Conservation (phyloP, 2,888 invertebrate species). For the Lissocephala sabroskyi region DNA sequence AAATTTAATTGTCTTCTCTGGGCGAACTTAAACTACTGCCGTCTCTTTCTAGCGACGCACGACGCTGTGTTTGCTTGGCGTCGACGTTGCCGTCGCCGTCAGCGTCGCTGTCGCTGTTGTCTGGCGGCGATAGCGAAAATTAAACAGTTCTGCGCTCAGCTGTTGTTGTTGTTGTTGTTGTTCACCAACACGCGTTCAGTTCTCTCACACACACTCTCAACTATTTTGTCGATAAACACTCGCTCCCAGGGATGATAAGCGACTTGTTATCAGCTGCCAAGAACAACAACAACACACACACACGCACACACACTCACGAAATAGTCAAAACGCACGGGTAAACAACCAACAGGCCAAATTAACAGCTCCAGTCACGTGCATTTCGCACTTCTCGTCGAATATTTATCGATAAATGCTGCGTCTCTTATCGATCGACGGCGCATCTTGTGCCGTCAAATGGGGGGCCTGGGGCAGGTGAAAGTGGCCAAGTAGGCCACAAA, state of each 20-base stretch:
- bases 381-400: not conserved
- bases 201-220: conserved; percentile 8
- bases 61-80: no score
- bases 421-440: no score
- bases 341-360: conserved; percentile 21
- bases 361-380: conserved; percentile 52
- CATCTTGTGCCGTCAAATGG: no score
- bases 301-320: not conserved
- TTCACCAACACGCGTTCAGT: conserved; percentile 1
- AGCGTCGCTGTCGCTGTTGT: conserved; percentile 3
- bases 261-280: conserved; percentile 34
- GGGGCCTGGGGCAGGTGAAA: no score
- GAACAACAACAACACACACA: not conserved
- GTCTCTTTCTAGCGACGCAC: no score
- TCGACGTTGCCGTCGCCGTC: no score
- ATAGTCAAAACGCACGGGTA: conserved; percentile 7
- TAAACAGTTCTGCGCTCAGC: conserved; percentile 1
- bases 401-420: no score
- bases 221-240: conserved; percentile 32
- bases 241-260: conserved; percentile 40
- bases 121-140: conserved; percentile 10
- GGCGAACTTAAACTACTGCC: no score
- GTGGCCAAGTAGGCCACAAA: no score
- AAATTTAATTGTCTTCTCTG: no score
- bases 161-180: conserved; percentile 7